Evolutionary conservation across 2,888 invertebrate genomes (phyloP).

Genomic region (Scotopteryx bipunctaria): DNA sequence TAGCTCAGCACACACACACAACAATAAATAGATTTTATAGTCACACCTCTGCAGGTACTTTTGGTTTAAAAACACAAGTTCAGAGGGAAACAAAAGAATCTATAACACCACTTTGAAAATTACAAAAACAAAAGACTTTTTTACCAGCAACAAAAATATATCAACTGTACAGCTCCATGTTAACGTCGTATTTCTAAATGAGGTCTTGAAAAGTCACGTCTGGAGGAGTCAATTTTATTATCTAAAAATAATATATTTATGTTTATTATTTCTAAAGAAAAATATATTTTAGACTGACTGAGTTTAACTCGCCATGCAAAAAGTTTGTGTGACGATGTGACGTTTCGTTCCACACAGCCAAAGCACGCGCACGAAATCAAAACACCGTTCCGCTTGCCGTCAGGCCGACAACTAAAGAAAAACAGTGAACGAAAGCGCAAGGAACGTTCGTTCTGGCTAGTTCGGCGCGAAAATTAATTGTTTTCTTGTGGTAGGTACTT

Average conservation of each 20-base stretch:
- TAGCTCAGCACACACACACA: slow-evolving; percentile 46
- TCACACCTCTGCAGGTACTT: slow-evolving; percentile 55
- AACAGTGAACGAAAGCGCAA: not conserved
- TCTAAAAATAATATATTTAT: too few species aligned
- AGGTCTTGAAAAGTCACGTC: too few species aligned
- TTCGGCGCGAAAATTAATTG: slow-evolving; percentile 54
- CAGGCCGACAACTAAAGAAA: slow-evolving; percentile 62
- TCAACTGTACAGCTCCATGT: slow-evolving; percentile 60
- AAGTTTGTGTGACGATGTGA: slow-evolving; percentile 37
- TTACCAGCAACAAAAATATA: slow-evolving; percentile 49
- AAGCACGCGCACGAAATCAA: slow-evolving; percentile 34
- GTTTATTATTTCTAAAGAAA: not conserved
- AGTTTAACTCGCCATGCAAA: slow-evolving; percentile 34
- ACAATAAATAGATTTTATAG: slow-evolving; percentile 55
- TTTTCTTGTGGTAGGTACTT: slow-evolving; percentile 10
- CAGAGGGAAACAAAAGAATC: slow-evolving; percentile 58
- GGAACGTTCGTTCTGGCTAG: slow-evolving; percentile 44
- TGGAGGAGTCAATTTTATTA: too few species aligned
- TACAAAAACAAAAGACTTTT: slow-evolving; percentile 56
- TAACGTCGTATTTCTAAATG: slow-evolving; percentile 18
- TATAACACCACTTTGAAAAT: slow-evolving; percentile 40
- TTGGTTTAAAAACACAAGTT: slow-evolving; percentile 55
- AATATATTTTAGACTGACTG: slow-evolving; percentile 41
- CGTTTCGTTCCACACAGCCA: slow-evolving; percentile 64
- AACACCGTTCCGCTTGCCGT: slow-evolving; percentile 60